Percentiles rank a stretch among this genome's conserved stretches.
Evolutionary conservation across 2,113 vertebrate species (phyloP).

Genomic region (Cyprinodon tularosa): DNA sequence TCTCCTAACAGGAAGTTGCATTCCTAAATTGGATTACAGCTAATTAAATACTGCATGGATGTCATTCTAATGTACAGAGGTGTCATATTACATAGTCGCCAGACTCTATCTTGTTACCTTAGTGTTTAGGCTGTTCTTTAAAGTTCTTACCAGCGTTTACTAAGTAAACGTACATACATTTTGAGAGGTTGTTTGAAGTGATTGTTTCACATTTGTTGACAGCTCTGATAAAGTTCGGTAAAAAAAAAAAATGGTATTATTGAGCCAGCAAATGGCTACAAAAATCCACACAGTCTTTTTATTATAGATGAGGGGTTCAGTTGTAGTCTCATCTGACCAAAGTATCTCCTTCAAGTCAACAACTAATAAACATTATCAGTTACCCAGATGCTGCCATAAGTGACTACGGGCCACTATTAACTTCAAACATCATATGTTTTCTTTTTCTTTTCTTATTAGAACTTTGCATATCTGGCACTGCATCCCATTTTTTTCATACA

Average conservation of each 20-base stretch:
- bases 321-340: too few species aligned
- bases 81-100: constrained; percentile 25
- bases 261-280: background rate
- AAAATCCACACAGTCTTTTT: background rate
- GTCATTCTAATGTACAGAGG: constrained; percentile 64
- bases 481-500: too few species aligned
- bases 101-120: constrained; percentile 10
- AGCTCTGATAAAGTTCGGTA: background rate
- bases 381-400: background rate
- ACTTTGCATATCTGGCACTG: background rate
- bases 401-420: background rate
- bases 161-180: background rate
- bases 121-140: constrained; percentile 1
- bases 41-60: constrained; percentile 73
- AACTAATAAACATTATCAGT: background rate
- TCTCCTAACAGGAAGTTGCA: constrained; percentile 71
- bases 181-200: background rate
- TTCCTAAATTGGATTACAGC: constrained; percentile 75
- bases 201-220: background rate
- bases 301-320: too few species aligned
- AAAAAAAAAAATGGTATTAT: too few species aligned
- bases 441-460: background rate
- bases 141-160: background rate
- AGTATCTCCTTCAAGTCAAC: too few species aligned
- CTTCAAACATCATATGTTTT: background rate